phyloP scores from a whole-genome alignment of 2,113 vertebrate genomes.

The Elgaria multicarinata region DNA sequence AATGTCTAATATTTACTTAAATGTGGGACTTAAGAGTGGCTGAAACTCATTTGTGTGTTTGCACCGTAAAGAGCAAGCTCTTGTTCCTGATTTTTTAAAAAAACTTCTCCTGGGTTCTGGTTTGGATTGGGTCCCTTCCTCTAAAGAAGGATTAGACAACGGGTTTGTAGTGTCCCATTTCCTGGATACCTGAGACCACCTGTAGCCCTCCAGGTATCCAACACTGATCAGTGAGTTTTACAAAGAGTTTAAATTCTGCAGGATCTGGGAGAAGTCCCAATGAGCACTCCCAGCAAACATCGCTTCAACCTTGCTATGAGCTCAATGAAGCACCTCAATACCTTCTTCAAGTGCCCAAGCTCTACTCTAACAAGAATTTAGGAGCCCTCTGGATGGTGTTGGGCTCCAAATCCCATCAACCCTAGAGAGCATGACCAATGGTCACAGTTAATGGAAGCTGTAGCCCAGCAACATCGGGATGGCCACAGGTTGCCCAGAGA shows the following conservation, averaged over 20 bases:
- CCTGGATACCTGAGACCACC: not conserved
- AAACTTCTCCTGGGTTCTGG: not conserved
- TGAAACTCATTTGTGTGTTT: not conserved
- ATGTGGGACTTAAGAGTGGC: constrained; percentile 10
- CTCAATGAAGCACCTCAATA: no score
- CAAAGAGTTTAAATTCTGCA: no score
- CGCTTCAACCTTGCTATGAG: no score
- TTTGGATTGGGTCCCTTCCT: not conserved
- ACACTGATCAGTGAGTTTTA: no score
- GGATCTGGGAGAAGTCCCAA: not conserved
- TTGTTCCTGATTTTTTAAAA: not conserved
- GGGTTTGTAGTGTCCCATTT: not conserved
- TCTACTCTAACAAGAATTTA: no score
- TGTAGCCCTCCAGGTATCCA: not conserved
- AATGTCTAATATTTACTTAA: constrained; percentile 13
- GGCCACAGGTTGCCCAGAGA: not conserved
- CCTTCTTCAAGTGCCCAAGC: no score
- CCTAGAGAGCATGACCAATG: not conserved
- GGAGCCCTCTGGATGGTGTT: not conserved
- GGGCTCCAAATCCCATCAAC: not conserved
- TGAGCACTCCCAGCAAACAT: no score
- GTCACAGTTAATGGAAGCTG: not conserved
- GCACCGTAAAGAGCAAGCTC: not conserved
- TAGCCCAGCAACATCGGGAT: no score
- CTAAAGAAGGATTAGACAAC: not conserved